Evolutionary conservation across 2,113 vertebrate species (phyloP), one percentile per base, ranked within the genome.

Genomic region (Deroptyus accipitrinus): DNA sequence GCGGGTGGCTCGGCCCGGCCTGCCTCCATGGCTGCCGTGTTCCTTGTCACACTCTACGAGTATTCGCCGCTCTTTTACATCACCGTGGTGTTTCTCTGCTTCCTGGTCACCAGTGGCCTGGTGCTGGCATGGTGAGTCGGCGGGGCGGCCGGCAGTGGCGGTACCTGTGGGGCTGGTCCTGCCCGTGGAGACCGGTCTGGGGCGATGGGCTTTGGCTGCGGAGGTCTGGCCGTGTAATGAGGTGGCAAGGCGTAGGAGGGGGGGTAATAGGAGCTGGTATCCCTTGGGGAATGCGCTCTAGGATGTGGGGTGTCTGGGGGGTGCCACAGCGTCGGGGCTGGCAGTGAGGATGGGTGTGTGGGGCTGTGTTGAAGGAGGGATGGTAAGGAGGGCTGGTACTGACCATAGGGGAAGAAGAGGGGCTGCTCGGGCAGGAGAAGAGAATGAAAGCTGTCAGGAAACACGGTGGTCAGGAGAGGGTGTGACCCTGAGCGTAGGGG

Each of bases 41-140:
- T 99, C 42, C 96, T 99, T 13, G 98, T 99, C 7, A 98, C 98
- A 27, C 91, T 99, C 2, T 99, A 98, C 66, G 99, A 99, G 62
- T 99, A 99, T 82, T 99, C 98, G 5, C 99, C 99, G 8, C 97
- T 99, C 9, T 99, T 99, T 86, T 99, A 98, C 96, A 99, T 99
- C 55, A 95, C 98, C 17, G 97, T 99, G 79, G 98, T 99, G 27
- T 99, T 98, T 22, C 85, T 99, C 54, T 99, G 99, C 92, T 99
- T 99, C 95, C 69, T 99, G 52, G 97, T 99, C 37, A 99, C 99
- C 33, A 99, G 98, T 20, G 98, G 98, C n/a, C 97, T 99, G 87
- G 98, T 99, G n/a, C 95, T 99, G 67, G 98, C 99, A 96, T 99
- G 99, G 99, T 99, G 95, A 98, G 99, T 23, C 55, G 22, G 31